Evolutionary conservation across 1,140 invertebrate species (phyloP).

Genomic region (Scaptomyza hsui): DNA sequence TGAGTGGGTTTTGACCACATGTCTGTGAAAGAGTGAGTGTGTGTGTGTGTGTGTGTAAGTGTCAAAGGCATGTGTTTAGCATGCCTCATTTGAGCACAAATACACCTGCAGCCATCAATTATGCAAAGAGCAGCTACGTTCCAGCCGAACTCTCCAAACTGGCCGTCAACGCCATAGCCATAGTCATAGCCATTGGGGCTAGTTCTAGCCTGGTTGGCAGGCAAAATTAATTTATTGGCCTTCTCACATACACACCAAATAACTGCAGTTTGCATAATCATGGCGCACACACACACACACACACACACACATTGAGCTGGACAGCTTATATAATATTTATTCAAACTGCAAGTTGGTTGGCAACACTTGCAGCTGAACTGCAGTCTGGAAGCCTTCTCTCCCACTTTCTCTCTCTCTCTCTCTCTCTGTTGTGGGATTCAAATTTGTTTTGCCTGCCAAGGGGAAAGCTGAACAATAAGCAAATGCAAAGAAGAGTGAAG

Average conservation of each 20-base stretch:
- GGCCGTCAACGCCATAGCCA: constrained; percentile 44
- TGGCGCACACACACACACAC: constrained; percentile 25
- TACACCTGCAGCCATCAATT: constrained; percentile 83
- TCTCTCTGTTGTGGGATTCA: neutral
- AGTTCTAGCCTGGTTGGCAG: constrained; percentile 20
- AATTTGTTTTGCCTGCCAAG: constrained; percentile 3
- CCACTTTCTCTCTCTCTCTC: neutral
- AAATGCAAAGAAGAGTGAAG: neutral
- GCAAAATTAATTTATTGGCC: constrained; percentile 82
- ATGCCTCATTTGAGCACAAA: constrained; percentile 80
- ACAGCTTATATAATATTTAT: constrained; percentile 78
- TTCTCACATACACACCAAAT: constrained; percentile 70
- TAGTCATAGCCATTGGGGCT: constrained; percentile 21
- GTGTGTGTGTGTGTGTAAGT: constrained; percentile 58
- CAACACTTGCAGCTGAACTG: constrained; percentile 53
- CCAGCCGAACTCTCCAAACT: neutral
- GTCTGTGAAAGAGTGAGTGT: constrained; percentile 15
- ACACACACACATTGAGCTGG: constrained; percentile 28
- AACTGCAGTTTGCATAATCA: constrained; percentile 81
- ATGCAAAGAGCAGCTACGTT: constrained; percentile 68
- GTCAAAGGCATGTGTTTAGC: constrained; percentile 82
- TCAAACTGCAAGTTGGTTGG: constrained; percentile 66
- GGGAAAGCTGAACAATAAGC: too few relatives aligned
- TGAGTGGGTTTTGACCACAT: constrained; percentile 30
- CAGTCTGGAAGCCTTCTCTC: constrained; percentile 13